Evolutionary conservation across 2,888 invertebrate genomes (phyloP), one percentile per base, ranked within the genome.

Genomic region (Tanypteryx hageni): DNA sequence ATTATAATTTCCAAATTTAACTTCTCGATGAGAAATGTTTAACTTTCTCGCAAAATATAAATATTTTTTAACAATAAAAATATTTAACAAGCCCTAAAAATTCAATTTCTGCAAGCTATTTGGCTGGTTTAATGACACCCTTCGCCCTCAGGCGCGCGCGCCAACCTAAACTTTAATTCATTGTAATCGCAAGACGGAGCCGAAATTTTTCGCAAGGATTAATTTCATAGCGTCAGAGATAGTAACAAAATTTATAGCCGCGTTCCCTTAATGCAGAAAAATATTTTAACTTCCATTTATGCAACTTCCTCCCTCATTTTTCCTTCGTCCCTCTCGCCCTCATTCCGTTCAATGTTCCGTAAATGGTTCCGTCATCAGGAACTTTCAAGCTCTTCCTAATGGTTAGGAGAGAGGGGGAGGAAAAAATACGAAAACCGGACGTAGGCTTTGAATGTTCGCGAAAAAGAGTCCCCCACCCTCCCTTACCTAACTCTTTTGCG

Each of bases 301-400:
- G 76, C 76, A 76, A 76, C 76, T 27, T 76, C 68, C 68, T 68
- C 18, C 18, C 9, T 68, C 68, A 2, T 27, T 76, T 18, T 18
- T 68, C 18, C 18, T n/a, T 68, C 68, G 4, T 22, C 68, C n/a
- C 64, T 64, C 68, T 0, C 76, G 5, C 76, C 11, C 27, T 13
- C 22, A 22, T 22, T 11, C 27, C 27, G 76, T 76, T 76, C 76
- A 76, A 76, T 76, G 76, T 76, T 76, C 76, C 76, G 76, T 76
- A 76, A 76, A 76, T 76, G 76, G 76, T 76, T 76, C 27, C 76
- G 76, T 76, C 76, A 76, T 76, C 76, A 76, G 27, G 76, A 22
- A 13, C 76, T 76, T 76, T 76, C 76, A 76, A 76, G 76, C 76
- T 27, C 76, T 76, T 76, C n/a, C 76, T 27, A 76, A 76, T 27